Conservation (phyloP, 1,140 invertebrate genomes). For the Drosophila erecta region DNA sequence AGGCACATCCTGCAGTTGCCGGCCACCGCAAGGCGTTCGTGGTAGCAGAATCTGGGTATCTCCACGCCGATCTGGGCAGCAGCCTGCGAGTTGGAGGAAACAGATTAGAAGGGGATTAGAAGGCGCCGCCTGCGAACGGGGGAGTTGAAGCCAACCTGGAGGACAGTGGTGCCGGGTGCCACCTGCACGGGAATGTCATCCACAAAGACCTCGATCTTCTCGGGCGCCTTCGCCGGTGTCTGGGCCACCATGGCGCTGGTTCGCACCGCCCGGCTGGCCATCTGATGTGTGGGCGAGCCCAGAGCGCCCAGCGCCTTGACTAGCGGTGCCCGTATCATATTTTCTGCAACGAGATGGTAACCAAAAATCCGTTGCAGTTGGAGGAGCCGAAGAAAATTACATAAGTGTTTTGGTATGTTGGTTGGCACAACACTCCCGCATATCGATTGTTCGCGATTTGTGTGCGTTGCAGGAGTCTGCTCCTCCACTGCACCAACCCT, state of each 20-base stretch:
- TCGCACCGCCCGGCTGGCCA: slow-evolving; percentile 79
- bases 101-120: background rate
- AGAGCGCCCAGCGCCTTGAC: slow-evolving; percentile 81
- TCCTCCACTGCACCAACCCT: too few species aligned
- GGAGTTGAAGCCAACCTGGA: slow-evolving; percentile 90
- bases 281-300: slow-evolving; percentile 80
- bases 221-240: slow-evolving; percentile 87
- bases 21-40: slow-evolving; percentile 98
- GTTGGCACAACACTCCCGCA: slow-evolving; percentile 12
- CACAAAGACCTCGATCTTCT: slow-evolving; percentile 98
- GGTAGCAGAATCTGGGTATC: slow-evolving; percentile 99
- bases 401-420: slow-evolving; percentile 60
- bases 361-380: slow-evolving; percentile 30
- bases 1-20: slow-evolving; percentile 99
- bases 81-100: slow-evolving; percentile 87
- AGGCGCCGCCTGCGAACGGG: background rate
- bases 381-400: slow-evolving; percentile 58
- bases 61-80: slow-evolving; percentile 98
- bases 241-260: slow-evolving; percentile 83
- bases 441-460: slow-evolving; percentile 30
- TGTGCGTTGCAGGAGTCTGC: background rate
- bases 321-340: slow-evolving; percentile 84
- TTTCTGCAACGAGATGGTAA: slow-evolving; percentile 67
- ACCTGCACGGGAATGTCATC: slow-evolving; percentile 98
- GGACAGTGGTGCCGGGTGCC: slow-evolving; percentile 97